phyloP scores from a whole-genome alignment of 2,797 vertebrate genomes.

The Syngnathus rostellatus region DNA sequence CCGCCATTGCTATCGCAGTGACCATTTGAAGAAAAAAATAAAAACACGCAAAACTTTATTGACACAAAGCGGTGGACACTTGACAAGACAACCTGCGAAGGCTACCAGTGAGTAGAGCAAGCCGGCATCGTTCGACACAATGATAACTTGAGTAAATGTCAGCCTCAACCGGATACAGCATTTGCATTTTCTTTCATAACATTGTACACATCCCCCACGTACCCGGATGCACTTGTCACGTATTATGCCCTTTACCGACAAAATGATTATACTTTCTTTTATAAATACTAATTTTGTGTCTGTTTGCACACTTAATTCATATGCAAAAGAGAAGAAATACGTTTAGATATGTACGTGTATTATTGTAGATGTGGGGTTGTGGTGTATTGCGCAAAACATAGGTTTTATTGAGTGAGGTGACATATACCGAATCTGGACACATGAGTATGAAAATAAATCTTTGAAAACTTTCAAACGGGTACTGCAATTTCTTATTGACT shows the following conservation, averaged over 20 bases:
- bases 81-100: neutral
- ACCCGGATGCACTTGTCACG: no score
- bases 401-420: no score
- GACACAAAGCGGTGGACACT: neutral
- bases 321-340: neutral
- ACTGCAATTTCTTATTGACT: no score
- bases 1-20: conserved; percentile 62
- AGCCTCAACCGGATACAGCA: neutral
- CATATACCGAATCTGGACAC: no score
- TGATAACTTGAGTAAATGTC: neutral
- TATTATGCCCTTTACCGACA: neutral
- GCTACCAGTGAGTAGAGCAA: neutral
- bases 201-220: neutral
- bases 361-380: no score
- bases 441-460: no score
- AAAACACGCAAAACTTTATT: conserved; percentile 55
- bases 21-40: conserved; percentile 40
- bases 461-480: no score
- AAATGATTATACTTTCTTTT: neutral
- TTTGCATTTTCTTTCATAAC: neutral
- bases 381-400: neutral
- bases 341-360: neutral
- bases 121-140: neutral
- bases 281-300: no score
- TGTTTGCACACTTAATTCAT: neutral